phyloP scores from a whole-genome alignment of 2,113 vertebrate species.

The Alethe castanea region DNA sequence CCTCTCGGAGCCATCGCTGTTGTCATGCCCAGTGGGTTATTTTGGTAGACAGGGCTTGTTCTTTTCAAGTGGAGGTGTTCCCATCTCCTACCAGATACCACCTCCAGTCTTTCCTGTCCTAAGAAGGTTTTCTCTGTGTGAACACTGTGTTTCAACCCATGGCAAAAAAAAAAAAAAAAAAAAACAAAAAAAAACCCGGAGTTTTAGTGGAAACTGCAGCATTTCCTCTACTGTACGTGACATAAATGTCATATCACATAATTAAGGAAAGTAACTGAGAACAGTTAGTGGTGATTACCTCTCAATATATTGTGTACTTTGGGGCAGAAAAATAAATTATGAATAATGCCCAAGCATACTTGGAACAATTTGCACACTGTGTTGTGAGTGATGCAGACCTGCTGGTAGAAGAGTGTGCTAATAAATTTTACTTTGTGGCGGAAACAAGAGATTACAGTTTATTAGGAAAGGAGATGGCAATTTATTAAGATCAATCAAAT shows the following conservation, averaged over 20 bases:
- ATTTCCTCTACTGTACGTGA: constrained; percentile 44
- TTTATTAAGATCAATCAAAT: constrained; percentile 70
- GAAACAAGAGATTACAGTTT: constrained; percentile 71
- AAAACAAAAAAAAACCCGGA: background rate
- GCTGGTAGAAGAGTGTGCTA: constrained; percentile 39
- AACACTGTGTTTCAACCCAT: background rate
- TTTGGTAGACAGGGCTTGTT: constrained; percentile 50
- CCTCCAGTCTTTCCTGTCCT: constrained; percentile 42
- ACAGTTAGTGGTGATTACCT: constrained; percentile 63
- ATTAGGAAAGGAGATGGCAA: constrained; percentile 63
- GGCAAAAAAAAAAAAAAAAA: background rate
- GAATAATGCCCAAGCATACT: constrained; percentile 51
- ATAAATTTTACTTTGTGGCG: constrained; percentile 66
- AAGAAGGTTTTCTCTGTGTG: background rate
- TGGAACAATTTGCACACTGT: constrained; percentile 47
- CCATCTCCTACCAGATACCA: constrained; percentile 47
- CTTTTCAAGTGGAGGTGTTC: constrained; percentile 57
- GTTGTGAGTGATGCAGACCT: constrained; percentile 48
- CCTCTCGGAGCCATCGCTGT: background rate
- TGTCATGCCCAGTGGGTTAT: constrained; percentile 46
- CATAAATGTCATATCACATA: constrained; percentile 50
- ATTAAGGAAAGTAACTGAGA: constrained; percentile 54
- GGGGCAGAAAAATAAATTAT: constrained; percentile 68
- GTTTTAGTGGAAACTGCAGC: constrained; percentile 18
- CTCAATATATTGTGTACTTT: constrained; percentile 63